Conservation (phyloP, 2,797 vertebrate species). For the Phoebastria nigripes region DNA sequence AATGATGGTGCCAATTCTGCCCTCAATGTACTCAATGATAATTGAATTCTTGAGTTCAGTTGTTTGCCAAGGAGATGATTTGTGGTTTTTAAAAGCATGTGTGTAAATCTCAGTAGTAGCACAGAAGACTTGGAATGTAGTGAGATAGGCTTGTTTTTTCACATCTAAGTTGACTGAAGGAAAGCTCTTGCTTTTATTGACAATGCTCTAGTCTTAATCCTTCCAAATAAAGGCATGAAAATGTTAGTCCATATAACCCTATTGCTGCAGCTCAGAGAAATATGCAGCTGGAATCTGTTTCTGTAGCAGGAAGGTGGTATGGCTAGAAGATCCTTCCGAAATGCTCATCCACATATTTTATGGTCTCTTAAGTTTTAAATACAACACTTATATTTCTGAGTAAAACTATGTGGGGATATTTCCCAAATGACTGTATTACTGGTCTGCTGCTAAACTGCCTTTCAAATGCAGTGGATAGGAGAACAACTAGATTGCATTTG, state of each 20-base stretch:
- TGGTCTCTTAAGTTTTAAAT: not conserved
- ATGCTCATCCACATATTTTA: accelerated
- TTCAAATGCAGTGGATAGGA: not conserved
- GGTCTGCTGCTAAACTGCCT: not conserved
- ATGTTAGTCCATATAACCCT: not conserved
- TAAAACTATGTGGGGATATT: not conserved
- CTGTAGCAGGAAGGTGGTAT: not conserved
- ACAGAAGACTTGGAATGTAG: not conserved
- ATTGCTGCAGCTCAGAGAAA: not conserved
- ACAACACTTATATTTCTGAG: not conserved
- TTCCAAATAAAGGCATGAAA: not conserved
- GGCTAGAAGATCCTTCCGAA: not conserved
- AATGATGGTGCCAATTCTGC: not conserved
- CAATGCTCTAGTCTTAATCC: not conserved
- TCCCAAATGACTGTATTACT: not conserved
- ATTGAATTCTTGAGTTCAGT: not conserved
- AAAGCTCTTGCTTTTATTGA: not conserved
- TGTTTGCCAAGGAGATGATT: not conserved
- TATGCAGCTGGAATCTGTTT: not conserved
- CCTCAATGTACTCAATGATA: not conserved
- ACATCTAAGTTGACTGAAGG: not conserved
- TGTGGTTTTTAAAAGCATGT: not conserved
- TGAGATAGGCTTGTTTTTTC: not conserved
- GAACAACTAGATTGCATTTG: not conserved
- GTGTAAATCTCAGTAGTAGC: not conserved